Evolutionary conservation across 2,113 vertebrate genomes (phyloP), one percentile per base, ranked within the genome.

Genomic region (Cricetomys ansorgei): DNA sequence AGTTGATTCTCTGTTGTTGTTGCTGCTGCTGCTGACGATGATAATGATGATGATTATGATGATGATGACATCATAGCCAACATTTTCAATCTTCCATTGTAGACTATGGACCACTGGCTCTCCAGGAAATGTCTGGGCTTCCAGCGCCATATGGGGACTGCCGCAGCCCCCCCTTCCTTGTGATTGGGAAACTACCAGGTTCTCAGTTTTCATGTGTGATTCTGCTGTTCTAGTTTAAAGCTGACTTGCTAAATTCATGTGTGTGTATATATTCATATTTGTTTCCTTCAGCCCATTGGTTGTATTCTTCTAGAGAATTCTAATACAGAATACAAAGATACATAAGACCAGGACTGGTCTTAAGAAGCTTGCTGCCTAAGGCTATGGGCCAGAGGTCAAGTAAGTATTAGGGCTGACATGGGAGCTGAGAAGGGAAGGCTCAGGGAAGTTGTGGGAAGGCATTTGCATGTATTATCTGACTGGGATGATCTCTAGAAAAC

Each of bases 361-460:
- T 10, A 59, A 34, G 48, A 83, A 34, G 40, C 19, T 62, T n/a
- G 34, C 4, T 13, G 59, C 59, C 8, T 31, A 40, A 77, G 11
- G 5, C 1, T 31, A 8, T 6, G 64, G 65, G 37, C 0, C 1
- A 25, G 37, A 19, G 37, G 10, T 27, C 40, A 23, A 57, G 21
- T 6, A 92, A 40, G 50, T 57, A 34, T 7, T 43, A 93, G 59
- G 40, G 1, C 11, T 81, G 75, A 8, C 21, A 40, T n/a, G 25
- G 37, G 31, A 67, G 10, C 34, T 50, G 65, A 29, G 13, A 76
- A 69, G 27, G 8, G 1, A 12, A 55, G 27, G 29, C 5, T 59
- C 29, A 5, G 21, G 29, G 15, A 55, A 50, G 34, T 2, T 65
- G 11, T 53, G n/a, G 50, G 57, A 73, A 21, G 4, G 16, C 40